Percentiles rank a stretch among this genome's conserved stretches.
phyloP scores from a whole-genome alignment of 2,113 vertebrate genomes.

The Gymnogyps californianus region DNA sequence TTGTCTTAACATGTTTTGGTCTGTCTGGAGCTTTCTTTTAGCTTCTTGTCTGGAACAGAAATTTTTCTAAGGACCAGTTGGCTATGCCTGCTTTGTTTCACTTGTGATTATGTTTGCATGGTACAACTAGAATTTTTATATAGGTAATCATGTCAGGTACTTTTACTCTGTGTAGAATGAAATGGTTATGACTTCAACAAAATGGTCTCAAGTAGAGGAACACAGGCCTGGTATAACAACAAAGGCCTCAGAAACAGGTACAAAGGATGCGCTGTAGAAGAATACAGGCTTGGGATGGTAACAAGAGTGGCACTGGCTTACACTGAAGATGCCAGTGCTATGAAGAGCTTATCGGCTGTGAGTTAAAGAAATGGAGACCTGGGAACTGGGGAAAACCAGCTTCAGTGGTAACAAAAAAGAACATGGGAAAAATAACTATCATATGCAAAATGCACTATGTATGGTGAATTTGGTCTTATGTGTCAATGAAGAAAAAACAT shows the following conservation, averaged over 20 bases:
- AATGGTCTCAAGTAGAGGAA: not conserved
- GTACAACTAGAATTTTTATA: not conserved
- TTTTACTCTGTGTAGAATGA: not conserved
- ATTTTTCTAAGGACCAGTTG: not conserved
- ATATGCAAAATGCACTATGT: not conserved
- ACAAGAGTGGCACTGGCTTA: not conserved
- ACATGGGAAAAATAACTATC: not conserved
- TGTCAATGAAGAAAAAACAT: not conserved
- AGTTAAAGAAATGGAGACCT: not conserved
- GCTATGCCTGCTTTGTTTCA: not conserved
- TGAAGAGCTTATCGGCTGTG: not conserved
- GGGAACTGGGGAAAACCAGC: not conserved
- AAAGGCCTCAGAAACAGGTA: not conserved
- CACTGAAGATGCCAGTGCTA: rapidly evolving
- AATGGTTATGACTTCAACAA: not conserved
- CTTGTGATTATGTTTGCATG: not conserved
- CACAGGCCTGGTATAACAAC: not conserved
- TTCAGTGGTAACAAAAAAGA: not conserved
- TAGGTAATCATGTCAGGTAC: not conserved
- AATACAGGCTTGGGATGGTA: not conserved
- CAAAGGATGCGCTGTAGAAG: not conserved
- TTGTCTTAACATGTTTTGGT: not conserved
- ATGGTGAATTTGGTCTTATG: not conserved
- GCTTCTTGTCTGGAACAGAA: not conserved
- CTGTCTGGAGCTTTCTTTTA: not conserved